Evolutionary conservation across 2,797 vertebrate genomes (phyloP), one percentile per base, ranked within the genome.

Genomic region (Thamnophis elegans): DNA sequence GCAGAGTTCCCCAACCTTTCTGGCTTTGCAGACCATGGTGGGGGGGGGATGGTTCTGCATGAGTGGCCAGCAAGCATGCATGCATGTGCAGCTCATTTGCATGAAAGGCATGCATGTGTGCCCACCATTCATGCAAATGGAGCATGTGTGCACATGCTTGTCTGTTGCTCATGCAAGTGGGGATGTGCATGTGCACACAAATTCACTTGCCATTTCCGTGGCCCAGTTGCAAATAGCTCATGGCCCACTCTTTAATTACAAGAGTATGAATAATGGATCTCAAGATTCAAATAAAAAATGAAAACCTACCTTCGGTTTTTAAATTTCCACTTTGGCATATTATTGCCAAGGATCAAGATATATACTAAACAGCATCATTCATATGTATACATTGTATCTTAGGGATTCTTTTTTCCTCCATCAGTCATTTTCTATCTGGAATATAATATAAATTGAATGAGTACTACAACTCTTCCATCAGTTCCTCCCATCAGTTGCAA

Each of bases 151-250:
- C 26, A 65, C 10, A 62, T 13, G 26, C 0, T 5, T n/a, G 4
- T 1, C 12, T n/a, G 60, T 26, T n/a, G 4, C 26, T 65, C 4
- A n/a, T 0, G 1, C 60, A 65, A 65, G 60, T 65, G 60, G 60
- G 12, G 60, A 65, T 65, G 28, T 0, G 0, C 0, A 0, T 26
- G 11, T n/a, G 60, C 11, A 62, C 12, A 65, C 4, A n/a, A 0
- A 1, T 11, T 65, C 28, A 0, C 60, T 65, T 26, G 0, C 28
- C 26, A 65, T 65, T 65, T 65, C 60, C 4, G 1, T 65, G 28
- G 28, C 60, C 60, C 4, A 1, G 60, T 65, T 65, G 60, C 26
- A 65, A 28, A 65, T n/a, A 65, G 60, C 59, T 60, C 59, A 60
- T 9, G 59, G 25, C 25, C 59, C 25, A 60, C 8, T 26, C 22